A percentile compares a stretch with the other conserved stretches of the same genome.
phyloP scores from a whole-genome alignment of 2,797 vertebrate genomes.

The Sebastes taczanowskii region DNA sequence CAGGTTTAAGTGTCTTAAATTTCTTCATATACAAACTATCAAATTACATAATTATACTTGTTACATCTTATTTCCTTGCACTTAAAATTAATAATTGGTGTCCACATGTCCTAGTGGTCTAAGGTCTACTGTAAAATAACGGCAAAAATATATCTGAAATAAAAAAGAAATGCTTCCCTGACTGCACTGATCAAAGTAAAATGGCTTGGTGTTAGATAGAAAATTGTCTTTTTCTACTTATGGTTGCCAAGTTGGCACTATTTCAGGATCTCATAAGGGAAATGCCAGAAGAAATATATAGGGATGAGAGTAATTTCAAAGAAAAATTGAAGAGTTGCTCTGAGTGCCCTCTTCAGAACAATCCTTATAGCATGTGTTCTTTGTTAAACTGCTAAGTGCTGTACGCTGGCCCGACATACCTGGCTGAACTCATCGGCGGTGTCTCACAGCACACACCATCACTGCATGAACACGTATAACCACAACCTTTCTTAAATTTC shows the following conservation, averaged over 20 bases:
- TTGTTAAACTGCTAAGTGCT: not conserved
- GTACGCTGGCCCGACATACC: not conserved
- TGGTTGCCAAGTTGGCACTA: not conserved
- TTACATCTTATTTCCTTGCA: not conserved
- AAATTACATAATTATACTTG: not conserved
- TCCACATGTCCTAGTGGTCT: not conserved
- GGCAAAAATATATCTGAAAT: not conserved
- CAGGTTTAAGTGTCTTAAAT: not conserved
- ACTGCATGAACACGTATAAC: not conserved
- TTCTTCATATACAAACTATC: not conserved
- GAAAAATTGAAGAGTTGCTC: not conserved
- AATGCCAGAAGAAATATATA: not conserved
- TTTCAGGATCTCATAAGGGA: not conserved
- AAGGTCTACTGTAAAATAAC: not conserved
- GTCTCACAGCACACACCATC: not conserved
- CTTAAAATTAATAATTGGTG: not conserved
- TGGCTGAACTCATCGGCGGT: not conserved
- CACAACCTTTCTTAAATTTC: not conserved
- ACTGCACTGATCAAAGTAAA: not conserved
- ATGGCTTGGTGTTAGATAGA: not conserved
- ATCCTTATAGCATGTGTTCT: not conserved
- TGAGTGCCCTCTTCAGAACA: not conserved
- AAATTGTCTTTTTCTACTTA: not conserved
- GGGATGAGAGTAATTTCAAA: constrained; percentile 2
- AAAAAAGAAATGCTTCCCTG: not conserved